These are phyloP conservation scores for Scelioninae gen. 1 DNA, from an alignment of 2,888 invertebrate species.

Conservation along the genomic window DNA sequence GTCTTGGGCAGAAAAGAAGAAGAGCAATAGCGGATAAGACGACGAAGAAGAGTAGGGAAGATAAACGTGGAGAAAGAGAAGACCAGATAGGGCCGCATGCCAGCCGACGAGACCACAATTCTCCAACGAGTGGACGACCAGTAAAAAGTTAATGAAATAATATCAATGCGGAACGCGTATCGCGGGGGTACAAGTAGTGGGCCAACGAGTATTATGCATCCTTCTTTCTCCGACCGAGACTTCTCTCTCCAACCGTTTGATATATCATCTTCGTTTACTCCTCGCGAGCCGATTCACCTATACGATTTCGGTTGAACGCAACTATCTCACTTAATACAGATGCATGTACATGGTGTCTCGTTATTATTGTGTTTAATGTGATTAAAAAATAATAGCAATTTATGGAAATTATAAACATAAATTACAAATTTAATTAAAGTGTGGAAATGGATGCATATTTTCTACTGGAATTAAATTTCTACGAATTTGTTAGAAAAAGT, in stretches of 20 bases:
- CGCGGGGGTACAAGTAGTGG: slow-evolving; percentile 82
- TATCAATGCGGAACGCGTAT: slow-evolving; percentile 84
- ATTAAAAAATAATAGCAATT: too few species aligned
- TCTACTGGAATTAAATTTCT: too few species aligned
- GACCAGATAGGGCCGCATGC: slow-evolving; percentile 71
- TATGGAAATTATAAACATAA: too few species aligned
- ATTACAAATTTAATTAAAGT: too few species aligned
- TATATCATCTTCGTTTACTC: slow-evolving; percentile 49
- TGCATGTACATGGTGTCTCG: not conserved
- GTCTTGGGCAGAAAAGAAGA: slow-evolving; percentile 61
- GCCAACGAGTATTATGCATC: slow-evolving; percentile 78
- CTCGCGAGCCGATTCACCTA: slow-evolving; percentile 43
- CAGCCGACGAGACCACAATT: slow-evolving; percentile 75
- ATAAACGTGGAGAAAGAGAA: slow-evolving; percentile 56
- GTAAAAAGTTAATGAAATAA: slow-evolving; percentile 84
- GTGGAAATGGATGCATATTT: too few species aligned
- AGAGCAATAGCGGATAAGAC: slow-evolving; percentile 64
- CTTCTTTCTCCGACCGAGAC: slow-evolving; percentile 57
- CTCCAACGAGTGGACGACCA: slow-evolving; percentile 76
- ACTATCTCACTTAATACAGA: slow-evolving; percentile 22
- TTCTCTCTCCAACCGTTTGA: slow-evolving; percentile 58
- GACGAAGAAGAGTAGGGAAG: slow-evolving; percentile 46
- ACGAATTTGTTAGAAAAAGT: too few species aligned
- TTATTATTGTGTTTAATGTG: not conserved
- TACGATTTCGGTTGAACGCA: slow-evolving; percentile 33